Evolutionary conservation across 2,888 invertebrate species (phyloP), one percentile per base, ranked within the genome.

Genomic region (Lycia hirtaria): DNA sequence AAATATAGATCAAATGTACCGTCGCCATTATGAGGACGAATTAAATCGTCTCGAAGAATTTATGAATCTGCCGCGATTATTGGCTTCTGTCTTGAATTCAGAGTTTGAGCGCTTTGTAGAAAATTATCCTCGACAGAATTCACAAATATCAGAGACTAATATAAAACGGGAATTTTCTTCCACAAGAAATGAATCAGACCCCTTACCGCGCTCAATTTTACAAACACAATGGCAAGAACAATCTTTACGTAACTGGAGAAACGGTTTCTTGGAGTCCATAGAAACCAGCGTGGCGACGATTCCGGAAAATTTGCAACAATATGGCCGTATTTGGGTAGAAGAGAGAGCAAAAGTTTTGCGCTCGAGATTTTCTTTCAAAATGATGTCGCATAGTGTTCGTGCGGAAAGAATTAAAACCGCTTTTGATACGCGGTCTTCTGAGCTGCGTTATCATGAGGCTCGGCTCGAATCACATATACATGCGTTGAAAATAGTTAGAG

Each of bases 221-320:
- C 80, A 85, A 73, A 84, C 85, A 2, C 78, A 82, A 60, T 67
- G 86, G 9, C 83, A 89, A 68, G 77, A 79, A 64, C 1, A 72
- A 28, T 75, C 84, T 9, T 67, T 90, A 20, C 56, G 60, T 48
- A 87, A 87, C 58, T 88, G 87, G 87, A 79, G 73, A 54, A 85
- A 87, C 58, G 86, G 85, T 20, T 89, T 88, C 50, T 73, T 91
- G 4, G 86, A 88, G 71, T 76, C 83, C 9, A 83, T 90, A 55
- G 72, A 76, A 51, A 73, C 59, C 26, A 86, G 84, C 56, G 65
- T 84, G n/a, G 68, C 71, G 9, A 50, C 70, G 30, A 65, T 90
- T 3, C 76, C 85, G 1, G 81, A 83, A 28, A 79, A 84, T 64
- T 63, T 90, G 19, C 68, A 59, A 43, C 67, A 71, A 33, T 84